phyloP scores from a whole-genome alignment of 2,113 vertebrate genomes.

The Casuarius casuarius region DNA sequence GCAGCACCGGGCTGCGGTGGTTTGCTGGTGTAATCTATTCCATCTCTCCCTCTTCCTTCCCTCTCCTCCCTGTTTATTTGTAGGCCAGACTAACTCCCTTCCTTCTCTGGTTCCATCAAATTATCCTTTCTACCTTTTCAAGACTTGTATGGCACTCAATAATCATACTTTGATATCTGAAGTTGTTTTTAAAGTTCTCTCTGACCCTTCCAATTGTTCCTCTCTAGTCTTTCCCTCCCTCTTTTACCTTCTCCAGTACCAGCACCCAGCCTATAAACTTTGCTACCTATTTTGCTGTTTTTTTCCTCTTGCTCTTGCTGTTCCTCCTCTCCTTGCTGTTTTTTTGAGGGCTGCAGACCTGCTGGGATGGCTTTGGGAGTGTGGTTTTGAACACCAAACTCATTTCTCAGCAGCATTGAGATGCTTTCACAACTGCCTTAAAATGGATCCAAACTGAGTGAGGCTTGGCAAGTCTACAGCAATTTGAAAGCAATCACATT shows the following conservation, averaged over 20 bases:
- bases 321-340: no score
- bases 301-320: no score
- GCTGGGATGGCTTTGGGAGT: neutral
- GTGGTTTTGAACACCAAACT: neutral
- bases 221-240: neutral
- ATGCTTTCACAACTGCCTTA: conserved; percentile 40
- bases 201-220: neutral
- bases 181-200: neutral
- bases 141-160: rapidly evolving
- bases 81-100: neutral
- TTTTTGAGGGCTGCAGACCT: neutral
- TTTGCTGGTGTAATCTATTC: neutral
- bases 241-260: neutral
- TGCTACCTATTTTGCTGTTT: neutral
- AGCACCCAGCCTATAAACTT: neutral
- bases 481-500: conserved; percentile 48
- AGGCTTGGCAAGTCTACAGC: conserved; percentile 62
- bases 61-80: neutral
- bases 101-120: neutral
- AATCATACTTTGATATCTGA: neutral
- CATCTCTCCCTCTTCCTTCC: neutral
- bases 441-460: neutral
- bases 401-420: neutral
- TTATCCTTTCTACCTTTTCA: neutral
- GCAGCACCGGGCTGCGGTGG: neutral